Base-by-base conservation (phyloP, 1,140 invertebrate species). In the Theocolax elegans region DNA sequence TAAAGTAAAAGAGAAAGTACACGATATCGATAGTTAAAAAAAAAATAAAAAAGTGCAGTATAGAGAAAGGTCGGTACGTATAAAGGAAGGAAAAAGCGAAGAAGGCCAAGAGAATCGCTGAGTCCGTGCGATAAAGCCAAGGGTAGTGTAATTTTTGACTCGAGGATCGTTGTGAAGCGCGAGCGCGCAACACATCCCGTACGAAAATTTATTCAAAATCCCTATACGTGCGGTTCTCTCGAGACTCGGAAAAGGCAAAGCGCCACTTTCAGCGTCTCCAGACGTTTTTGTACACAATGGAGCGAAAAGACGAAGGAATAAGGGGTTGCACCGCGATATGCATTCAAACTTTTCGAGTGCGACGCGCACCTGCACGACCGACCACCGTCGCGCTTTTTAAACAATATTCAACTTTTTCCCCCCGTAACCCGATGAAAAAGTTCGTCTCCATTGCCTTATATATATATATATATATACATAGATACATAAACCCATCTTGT, bases 121-220 rank as follows among this genome's bases (percentile, higher is more conserved):
- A 59, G 35, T 59, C 35, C 15, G 56, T 40, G 56, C 35, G 38
- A 59, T 59, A 40, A 59, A 59, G 38, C 9, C 56, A 27, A 23
- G 31, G 56, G 23, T 29, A 35, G 21, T 44, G 59, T 29, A 48
- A 62, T 62, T 44, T 62, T 62, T 44, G 59, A 46, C 40, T 48
- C 40, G 12, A 4, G 6, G 40, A 23, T 46, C 46, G 42, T 21
- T 8, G n/a, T n/a, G n/a, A n/a, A n/a, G n/a, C n/a, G n/a, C n/a
- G n/a, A n/a, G n/a, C n/a, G n/a, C n/a, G n/a, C n/a, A n/a, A n/a
- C n/a, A n/a, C n/a, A n/a, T n/a, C 25, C 12, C 58, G 19, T 13
- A 56, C 35, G 31, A 48, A 46, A 62, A 44, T 62, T 46, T 62
- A 46, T 62, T 48, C 59, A 62, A 62, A 62, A 46, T 62, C 42